Evolutionary conservation across 2,113 vertebrate genomes (phyloP).

Genomic region (Myotis lucifugus): DNA sequence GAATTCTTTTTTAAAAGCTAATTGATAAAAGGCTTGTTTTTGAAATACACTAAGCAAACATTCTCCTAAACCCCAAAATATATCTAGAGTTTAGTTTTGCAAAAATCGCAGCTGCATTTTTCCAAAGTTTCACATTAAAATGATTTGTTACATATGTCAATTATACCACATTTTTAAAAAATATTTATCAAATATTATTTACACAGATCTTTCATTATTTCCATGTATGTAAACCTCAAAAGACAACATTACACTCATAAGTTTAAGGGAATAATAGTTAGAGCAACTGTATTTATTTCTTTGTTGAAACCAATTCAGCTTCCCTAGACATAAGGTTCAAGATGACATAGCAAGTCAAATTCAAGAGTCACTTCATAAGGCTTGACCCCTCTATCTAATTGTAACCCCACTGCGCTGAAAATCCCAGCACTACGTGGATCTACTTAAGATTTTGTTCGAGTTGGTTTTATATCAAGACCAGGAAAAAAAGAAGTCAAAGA

Average conservation of each 20-base stretch:
- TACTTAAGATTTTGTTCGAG: neutral
- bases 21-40: neutral
- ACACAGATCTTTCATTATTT: slow-evolving; percentile 2
- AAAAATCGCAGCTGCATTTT: neutral
- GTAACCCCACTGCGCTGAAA: neutral
- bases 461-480: neutral
- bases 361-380: neutral
- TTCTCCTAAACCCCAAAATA: neutral
- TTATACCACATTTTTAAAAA: neutral
- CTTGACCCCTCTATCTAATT: neutral
- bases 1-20: slow-evolving; percentile 21
- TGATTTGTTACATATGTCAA: neutral
- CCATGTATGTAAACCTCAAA: neutral
- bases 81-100: neutral
- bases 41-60: neutral
- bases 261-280: neutral
- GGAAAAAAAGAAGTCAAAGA: neutral
- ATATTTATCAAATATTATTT: neutral
- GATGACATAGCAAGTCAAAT: neutral
- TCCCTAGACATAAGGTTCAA: neutral
- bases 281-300: neutral
- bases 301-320: neutral
- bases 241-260: neutral
- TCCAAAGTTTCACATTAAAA: neutral
- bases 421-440: neutral